Percentiles rank a stretch among this genome's conserved stretches.
Conservation (phyloP, 2,888 invertebrate genomes). For the Lamellibrachia satsuma region DNA sequence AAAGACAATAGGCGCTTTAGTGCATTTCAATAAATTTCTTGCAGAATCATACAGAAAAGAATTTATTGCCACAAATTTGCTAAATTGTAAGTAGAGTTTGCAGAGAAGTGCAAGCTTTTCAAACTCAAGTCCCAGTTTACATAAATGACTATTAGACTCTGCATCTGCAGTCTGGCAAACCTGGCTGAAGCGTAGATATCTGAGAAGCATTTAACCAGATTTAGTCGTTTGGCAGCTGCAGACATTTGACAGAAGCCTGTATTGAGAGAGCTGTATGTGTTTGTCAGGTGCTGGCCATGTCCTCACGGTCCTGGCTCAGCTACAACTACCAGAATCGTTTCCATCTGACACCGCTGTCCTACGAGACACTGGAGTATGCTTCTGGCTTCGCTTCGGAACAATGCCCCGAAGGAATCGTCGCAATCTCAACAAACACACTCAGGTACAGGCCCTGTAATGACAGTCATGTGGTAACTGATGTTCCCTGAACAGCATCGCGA, state of each 20-base stretch:
- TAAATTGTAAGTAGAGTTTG: no score
- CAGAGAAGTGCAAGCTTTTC: no score
- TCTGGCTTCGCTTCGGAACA: constrained; percentile 95
- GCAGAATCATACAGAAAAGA: no score
- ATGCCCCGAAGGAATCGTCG: constrained; percentile 98
- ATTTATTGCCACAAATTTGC: no score
- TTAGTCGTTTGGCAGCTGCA: no score
- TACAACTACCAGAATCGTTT: constrained; percentile 94
- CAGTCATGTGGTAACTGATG: constrained; percentile 19
- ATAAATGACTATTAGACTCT: no score
- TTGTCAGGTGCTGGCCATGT: constrained; percentile 85
- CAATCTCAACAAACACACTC: constrained; percentile 96
- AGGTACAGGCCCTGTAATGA: constrained; percentile 66
- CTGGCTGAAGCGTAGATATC: no score
- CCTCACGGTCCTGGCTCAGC: constrained; percentile 96
- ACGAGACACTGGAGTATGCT: constrained; percentile 96
- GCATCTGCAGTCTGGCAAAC: no score
- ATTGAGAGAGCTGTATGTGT: background rate
- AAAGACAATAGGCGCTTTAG: no score
- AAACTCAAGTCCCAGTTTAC: no score
- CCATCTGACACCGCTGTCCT: constrained; percentile 93
- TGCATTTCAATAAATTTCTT: no score
- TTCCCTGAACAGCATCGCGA: constrained; percentile 92
- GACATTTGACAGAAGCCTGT: background rate
- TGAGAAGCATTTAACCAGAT: no score